phyloP scores from a whole-genome alignment of 2,888 invertebrate genomes.

The Zygaena filipendulae region DNA sequence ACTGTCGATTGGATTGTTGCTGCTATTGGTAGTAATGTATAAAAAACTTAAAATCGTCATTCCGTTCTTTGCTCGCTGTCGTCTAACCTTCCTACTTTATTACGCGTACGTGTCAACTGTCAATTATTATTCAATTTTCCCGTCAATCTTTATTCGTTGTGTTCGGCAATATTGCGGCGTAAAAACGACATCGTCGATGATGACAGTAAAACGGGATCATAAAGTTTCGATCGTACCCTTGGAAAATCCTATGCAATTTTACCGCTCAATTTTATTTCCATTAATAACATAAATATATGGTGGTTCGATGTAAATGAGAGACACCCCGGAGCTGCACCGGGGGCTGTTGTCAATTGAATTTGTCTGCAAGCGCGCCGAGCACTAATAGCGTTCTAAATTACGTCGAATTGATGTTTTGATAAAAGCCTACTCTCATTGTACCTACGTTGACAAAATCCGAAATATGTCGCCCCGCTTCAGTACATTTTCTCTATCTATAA shows the following conservation, averaged over 20 bases:
- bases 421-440: constrained; percentile 43
- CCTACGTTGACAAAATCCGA: constrained; percentile 26
- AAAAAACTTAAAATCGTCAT: too few relatives aligned
- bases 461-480: constrained; percentile 39
- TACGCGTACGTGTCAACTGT: constrained; percentile 19
- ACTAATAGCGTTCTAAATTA: constrained; percentile 61
- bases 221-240: constrained; percentile 49
- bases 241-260: constrained; percentile 51
- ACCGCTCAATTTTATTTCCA: constrained; percentile 55
- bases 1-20: not conserved
- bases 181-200: constrained; percentile 39
- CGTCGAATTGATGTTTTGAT: constrained; percentile 53
- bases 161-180: constrained; percentile 28
- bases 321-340: constrained; percentile 49
- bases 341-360: constrained; percentile 64
- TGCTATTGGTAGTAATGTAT: too few relatives aligned
- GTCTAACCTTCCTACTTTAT: too few relatives aligned
- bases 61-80: too few relatives aligned
- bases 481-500: constrained; percentile 39
- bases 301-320: constrained; percentile 50
- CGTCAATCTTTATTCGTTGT: constrained; percentile 22
- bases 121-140: constrained; percentile 30
- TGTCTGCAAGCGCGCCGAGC: constrained; percentile 59
- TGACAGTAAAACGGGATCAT: constrained; percentile 53
- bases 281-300: constrained; percentile 55